phyloP scores from a whole-genome alignment of 2,888 invertebrate genomes.

The Bedellia somnulentella region DNA sequence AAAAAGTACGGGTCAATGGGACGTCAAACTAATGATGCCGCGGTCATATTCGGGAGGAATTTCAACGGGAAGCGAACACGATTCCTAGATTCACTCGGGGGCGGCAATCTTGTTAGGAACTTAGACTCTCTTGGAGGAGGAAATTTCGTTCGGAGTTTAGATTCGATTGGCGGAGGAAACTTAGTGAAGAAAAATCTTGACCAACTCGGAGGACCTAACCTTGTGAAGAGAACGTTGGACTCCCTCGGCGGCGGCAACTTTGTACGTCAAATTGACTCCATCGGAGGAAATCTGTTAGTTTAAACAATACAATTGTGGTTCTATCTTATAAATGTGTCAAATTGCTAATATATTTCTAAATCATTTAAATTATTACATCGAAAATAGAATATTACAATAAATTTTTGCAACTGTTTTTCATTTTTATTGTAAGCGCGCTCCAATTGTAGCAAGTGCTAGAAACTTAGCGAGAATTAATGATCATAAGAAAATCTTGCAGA shows the following conservation, averaged over 20 bases:
- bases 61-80: slow-evolving; percentile 13
- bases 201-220: slow-evolving; percentile 27
- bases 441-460: too few relatives aligned
- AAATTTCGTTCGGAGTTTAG: slow-evolving; percentile 42
- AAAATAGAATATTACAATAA: too few relatives aligned
- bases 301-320: too few relatives aligned
- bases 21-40: too few relatives aligned
- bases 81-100: slow-evolving; percentile 17
- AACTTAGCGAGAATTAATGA: too few relatives aligned
- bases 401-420: too few relatives aligned
- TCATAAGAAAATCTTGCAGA: too few relatives aligned
- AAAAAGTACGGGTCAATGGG: too few relatives aligned
- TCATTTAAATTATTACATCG: slow-evolving; percentile 22
- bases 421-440: too few relatives aligned
- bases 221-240: slow-evolving; percentile 16
- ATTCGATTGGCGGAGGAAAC: slow-evolving; percentile 54
- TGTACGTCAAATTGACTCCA: slow-evolving; percentile 19
- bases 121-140: slow-evolving; percentile 44
- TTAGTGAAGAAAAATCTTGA: slow-evolving; percentile 34
- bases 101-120: slow-evolving; percentile 41
- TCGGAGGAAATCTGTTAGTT: too few relatives aligned
- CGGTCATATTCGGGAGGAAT: slow-evolving; percentile 12
- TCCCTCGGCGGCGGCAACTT: slow-evolving; percentile 23
- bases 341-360: too few relatives aligned
- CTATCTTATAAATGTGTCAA: too few relatives aligned